Evolutionary conservation across 2,113 vertebrate species (phyloP).

Genomic region (Agelaius phoeniceus): DNA sequence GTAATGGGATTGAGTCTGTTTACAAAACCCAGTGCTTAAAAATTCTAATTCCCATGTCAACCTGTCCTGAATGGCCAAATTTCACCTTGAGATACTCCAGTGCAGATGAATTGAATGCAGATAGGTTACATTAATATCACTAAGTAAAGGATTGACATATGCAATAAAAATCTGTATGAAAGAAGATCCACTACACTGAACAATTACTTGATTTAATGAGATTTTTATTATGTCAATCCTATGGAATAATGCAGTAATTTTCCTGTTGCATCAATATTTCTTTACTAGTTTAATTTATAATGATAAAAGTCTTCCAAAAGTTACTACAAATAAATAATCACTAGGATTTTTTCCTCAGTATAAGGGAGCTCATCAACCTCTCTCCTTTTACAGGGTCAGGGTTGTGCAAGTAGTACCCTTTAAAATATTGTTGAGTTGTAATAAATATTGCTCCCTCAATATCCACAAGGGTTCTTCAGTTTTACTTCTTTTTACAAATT

Average conservation of each 20-base stretch:
- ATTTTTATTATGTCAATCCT: not conserved
- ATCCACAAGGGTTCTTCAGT: not conserved
- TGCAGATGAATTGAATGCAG: not conserved
- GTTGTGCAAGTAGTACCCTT: not conserved
- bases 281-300: not conserved
- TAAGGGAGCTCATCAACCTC: not conserved
- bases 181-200: not conserved
- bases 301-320: not conserved
- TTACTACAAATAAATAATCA: not conserved
- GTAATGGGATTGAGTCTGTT: not conserved
- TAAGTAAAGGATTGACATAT: not conserved
- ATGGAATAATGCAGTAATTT: not conserved
- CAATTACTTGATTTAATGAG: not conserved
- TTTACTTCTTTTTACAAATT: not conserved
- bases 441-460: not conserved
- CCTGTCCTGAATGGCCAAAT: not conserved
- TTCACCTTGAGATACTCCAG: not conserved
- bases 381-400: not conserved
- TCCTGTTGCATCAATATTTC: not conserved
- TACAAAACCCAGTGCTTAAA: not conserved
- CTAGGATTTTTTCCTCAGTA: not conserved
- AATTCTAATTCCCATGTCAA: not conserved
- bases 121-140: not conserved
- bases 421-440: not conserved
- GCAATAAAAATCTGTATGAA: not conserved